Percentiles rank a stretch among this genome's conserved stretches.
Conservation (phyloP, 2,888 invertebrate genomes). For the Diarsia brunnea region DNA sequence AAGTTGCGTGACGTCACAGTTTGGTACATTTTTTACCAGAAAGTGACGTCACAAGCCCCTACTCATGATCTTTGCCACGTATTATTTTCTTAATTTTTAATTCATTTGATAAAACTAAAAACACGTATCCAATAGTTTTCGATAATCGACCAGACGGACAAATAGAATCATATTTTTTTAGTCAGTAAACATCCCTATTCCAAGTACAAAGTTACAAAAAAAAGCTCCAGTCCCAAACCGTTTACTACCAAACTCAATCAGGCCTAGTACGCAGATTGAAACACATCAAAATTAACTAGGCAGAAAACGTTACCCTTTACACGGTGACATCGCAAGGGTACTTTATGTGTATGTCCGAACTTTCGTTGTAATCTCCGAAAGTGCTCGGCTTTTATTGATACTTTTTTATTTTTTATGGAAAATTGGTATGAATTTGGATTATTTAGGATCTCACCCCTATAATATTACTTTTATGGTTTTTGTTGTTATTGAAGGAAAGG, state of each 20-base stretch:
- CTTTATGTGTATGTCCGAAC: constrained; percentile 62
- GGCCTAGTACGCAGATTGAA: constrained; percentile 21
- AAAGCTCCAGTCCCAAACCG: constrained; percentile 22
- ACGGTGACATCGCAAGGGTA: constrained; percentile 43
- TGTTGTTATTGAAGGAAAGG: constrained; percentile 3
- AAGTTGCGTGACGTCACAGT: too few species aligned
- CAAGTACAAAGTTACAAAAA: constrained; percentile 6
- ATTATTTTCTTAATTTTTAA: too few species aligned
- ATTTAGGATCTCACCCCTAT: constrained; percentile 16
- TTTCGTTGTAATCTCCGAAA: constrained; percentile 60
- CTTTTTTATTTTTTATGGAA: constrained; percentile 39
- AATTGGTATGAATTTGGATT: constrained; percentile 23
- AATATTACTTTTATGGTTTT: constrained; percentile 19
- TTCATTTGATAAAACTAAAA: too few species aligned
- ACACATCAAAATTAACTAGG: constrained; percentile 65
- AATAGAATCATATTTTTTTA: too few species aligned
- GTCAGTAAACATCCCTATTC: too few species aligned
- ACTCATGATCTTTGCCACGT: too few species aligned
- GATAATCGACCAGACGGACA: too few species aligned
- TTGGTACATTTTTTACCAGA: too few species aligned
- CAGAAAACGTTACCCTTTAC: constrained; percentile 61
- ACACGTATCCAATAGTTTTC: too few species aligned
- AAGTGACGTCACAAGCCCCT: too few species aligned
- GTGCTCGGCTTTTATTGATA: constrained; percentile 58
- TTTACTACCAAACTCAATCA: constrained; percentile 40